Base-by-base conservation (phyloP, 2,888 invertebrate species). In the Eupithecia vulgata region DNA sequence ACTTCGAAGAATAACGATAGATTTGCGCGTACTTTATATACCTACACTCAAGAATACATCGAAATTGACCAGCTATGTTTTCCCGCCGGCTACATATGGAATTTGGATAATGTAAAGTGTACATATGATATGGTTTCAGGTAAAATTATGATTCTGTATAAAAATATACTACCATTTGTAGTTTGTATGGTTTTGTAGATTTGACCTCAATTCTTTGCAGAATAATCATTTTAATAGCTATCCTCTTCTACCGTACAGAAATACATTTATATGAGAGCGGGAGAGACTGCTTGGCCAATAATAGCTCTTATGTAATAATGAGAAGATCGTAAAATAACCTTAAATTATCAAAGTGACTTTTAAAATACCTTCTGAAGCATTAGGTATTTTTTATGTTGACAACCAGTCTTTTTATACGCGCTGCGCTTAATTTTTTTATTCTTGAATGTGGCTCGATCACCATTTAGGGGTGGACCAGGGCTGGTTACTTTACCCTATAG, bases 131-230 rank as follows among this genome's bases (percentile, higher is more conserved):
- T 61, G 61, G 61, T 8, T 61, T 61, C 34, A 7, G 34, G 34
- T 61, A 17, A 30, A 59, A 8, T 34, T 34, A 61, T 34, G 12
- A 17, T 15, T 7, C 8, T 61, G 61, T 61, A 61, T 61, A 61
- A 61, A 61, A 61, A 61, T 57, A 61, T 61, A 61, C 61, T 30
- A 15, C 8, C 1, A 30, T 34, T 17, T 61, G 61, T 61, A 61
- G 34, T 34, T 61, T 3, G 30, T 61, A 30, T 61, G 61, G 30
- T 61, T 34, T 12, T 57, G 25, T 57, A 57, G 57, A 57, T 52
- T 13, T 57, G 25, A 57, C 57, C 57, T 25, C 12, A 21, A 25
- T 12, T 52, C 6, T 48, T 21, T 45, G 21, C 12, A 25, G 12
- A 13, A 13, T 25, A 1, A 12, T n/a, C 1, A 10, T 21, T 57